These are phyloP conservation scores for Parapristionchus giblindavisi DNA, from an alignment of 2,888 invertebrate species.

Conservation along the genomic window DNA sequence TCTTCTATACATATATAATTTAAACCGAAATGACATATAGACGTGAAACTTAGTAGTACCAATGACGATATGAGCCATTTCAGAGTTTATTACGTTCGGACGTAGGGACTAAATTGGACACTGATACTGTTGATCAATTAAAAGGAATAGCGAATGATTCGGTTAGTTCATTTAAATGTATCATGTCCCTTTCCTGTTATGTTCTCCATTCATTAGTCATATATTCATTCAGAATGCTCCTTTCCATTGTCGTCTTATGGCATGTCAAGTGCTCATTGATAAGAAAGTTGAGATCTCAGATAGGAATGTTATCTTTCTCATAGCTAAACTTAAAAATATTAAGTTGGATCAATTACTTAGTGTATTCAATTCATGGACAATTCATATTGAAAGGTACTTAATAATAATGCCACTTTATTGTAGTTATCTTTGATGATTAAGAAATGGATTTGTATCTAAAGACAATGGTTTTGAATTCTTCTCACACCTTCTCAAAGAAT, in stretches of 20 bases:
- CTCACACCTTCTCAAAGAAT: constrained; percentile 11
- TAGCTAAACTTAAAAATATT: constrained; percentile 3
- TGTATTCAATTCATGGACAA: not conserved
- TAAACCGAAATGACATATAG: too few species aligned
- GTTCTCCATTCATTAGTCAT: too few species aligned
- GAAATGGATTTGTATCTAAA: not conserved
- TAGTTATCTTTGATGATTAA: not conserved
- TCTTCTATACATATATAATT: too few species aligned
- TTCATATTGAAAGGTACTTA: not conserved
- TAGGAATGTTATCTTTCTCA: not conserved
- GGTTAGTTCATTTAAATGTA: too few species aligned
- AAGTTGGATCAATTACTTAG: not conserved
- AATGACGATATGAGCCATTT: too few species aligned
- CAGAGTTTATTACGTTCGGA: too few species aligned
- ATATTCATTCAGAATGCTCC: constrained; percentile 2
- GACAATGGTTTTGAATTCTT: constrained; percentile 23
- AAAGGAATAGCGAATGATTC: too few species aligned
- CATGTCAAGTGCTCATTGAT: constrained; percentile 5
- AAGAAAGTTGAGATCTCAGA: not conserved
- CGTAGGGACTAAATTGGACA: too few species aligned
- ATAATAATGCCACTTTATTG: not conserved
- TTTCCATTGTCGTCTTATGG: constrained; percentile 22
- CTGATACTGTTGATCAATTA: too few species aligned
- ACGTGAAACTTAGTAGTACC: too few species aligned
- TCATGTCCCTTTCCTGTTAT: too few species aligned